Base-by-base conservation (phyloP, 2,797 vertebrate species). In the Acrocephalus scirpaceus region DNA sequence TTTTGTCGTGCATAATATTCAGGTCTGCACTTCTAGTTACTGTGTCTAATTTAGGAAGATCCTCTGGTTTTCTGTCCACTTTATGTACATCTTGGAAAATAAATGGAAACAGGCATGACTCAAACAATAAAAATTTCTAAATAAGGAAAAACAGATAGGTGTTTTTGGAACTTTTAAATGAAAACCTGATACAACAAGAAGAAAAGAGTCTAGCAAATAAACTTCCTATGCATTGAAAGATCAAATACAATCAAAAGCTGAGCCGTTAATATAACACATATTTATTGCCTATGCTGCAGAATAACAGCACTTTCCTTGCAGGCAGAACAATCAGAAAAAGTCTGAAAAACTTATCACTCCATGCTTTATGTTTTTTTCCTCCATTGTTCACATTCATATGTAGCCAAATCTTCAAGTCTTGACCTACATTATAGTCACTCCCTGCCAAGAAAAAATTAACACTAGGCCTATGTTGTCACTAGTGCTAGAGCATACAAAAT, bases 111-210 rank as follows among this genome's bases (percentile, higher is more conserved):
- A 90, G 86, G 20, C 65, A 62, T 70, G 61, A 82, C 54, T 85
- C n/a, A 88, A 84, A 51, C 36, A 93, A 86, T 61, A 90, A 85
- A 89, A 84, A 38, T 26, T 86, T 95, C 65, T 90, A 80, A 85
- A 76, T 67, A 91, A 94, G 60, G 61, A 87, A 95, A 94, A 75
- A 86, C 12, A 66, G 72, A 93, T 51, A 96, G 67, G 18, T 1
- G 1, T 30, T 86, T 85, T 92, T 67, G 80, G 45, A 85, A 51
- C 29, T 92, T 75, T 69, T 79, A 75, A 93, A 90, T 91, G 90
- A 94, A 97, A 94, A 62, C 58, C 72, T 85, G 82, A 92, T 65
- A 81, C 32, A 81, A 70, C 91, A 94, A 86, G 71, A 73, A 92
- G 61, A 92, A 90, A 69, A 57, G 11, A 67, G 13, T 50, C 88